Percentiles rank a stretch among this genome's conserved stretches.
Conservation (phyloP, 2,113 vertebrate species). For the Heloderma charlesbogerti region DNA sequence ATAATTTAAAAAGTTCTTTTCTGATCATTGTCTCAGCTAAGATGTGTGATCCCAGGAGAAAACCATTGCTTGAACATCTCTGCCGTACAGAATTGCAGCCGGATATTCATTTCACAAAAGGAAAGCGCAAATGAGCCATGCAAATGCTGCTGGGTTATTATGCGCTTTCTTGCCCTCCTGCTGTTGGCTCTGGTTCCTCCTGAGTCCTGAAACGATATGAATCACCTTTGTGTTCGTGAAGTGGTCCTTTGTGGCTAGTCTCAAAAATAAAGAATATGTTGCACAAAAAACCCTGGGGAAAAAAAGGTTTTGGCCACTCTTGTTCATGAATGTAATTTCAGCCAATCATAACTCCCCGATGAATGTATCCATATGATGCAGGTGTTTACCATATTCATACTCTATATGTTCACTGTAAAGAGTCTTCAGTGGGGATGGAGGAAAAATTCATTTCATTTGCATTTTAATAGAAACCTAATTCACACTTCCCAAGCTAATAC, state of each 20-base stretch:
- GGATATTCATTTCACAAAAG: conserved; percentile 27
- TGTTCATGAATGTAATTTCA: not conserved
- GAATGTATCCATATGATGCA: not conserved
- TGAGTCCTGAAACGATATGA: conserved; percentile 30
- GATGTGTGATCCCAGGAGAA: conserved; percentile 30
- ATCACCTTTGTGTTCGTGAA: conserved; percentile 9
- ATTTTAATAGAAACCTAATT: not conserved
- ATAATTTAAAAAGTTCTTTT: not conserved
- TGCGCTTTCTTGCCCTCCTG: conserved; percentile 10
- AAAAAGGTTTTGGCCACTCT: not conserved
- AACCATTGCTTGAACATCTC: not conserved
- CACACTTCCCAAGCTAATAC: not conserved
- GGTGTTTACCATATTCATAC: not conserved
- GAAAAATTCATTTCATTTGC: not conserved
- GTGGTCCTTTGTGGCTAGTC: conserved; percentile 17
- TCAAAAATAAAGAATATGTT: not conserved
- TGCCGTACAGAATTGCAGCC: not conserved
- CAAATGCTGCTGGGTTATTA: conserved; percentile 17
- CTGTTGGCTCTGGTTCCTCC: conserved; percentile 1
- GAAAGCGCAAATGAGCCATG: conserved; percentile 17
- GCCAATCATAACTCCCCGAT: not conserved
- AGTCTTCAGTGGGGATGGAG: not conserved
- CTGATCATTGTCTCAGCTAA: not conserved
- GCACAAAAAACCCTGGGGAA: not conserved
- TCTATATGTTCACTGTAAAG: not conserved